Evolutionary conservation across 2,888 invertebrate genomes (phyloP).

Genomic region (Ochlodes sylvanus): DNA sequence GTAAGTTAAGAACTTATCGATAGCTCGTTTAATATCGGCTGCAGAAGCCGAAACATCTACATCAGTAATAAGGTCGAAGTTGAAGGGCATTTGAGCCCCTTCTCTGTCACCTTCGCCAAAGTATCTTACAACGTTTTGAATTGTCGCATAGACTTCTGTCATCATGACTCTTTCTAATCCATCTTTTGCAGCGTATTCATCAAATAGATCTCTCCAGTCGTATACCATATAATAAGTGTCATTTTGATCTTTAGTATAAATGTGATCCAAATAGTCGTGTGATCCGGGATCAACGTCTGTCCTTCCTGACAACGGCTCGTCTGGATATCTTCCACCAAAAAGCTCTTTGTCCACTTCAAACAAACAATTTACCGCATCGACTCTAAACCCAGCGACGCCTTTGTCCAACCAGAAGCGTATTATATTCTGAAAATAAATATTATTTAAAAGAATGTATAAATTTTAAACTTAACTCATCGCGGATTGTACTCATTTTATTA

Average conservation of each 20-base stretch:
- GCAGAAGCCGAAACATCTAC: conserved; percentile 85
- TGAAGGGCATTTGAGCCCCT: conserved; percentile 92
- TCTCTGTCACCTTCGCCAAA: conserved; percentile 83
- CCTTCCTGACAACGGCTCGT: conserved; percentile 83
- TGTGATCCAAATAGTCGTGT: conserved; percentile 85
- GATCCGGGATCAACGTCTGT: conserved; percentile 72
- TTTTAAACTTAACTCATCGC: too few relatives aligned
- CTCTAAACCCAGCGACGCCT: conserved; percentile 94
- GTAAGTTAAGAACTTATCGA: conserved; percentile 87
- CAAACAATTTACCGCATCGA: conserved; percentile 90
- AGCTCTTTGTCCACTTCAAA: conserved; percentile 84
- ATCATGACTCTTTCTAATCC: conserved; percentile 87
- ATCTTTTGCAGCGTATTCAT: conserved; percentile 80
- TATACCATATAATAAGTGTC: conserved; percentile 87
- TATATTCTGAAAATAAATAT: conserved; percentile 75
- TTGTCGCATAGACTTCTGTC: conserved; percentile 90
- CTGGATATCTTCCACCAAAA: conserved; percentile 72
- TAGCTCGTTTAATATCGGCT: conserved; percentile 83
- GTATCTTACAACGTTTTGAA: conserved; percentile 86
- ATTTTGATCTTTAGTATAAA: conserved; percentile 86
- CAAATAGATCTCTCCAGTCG: conserved; percentile 86
- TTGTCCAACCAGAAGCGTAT: conserved; percentile 92
- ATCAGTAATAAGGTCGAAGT: conserved; percentile 89
- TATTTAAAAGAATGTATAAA: too few relatives aligned
- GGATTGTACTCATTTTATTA: too few relatives aligned